These are phyloP conservation scores for Spondyliosoma cantharus DNA, from an alignment of 2,797 vertebrate genomes.

Conservation along the genomic window DNA sequence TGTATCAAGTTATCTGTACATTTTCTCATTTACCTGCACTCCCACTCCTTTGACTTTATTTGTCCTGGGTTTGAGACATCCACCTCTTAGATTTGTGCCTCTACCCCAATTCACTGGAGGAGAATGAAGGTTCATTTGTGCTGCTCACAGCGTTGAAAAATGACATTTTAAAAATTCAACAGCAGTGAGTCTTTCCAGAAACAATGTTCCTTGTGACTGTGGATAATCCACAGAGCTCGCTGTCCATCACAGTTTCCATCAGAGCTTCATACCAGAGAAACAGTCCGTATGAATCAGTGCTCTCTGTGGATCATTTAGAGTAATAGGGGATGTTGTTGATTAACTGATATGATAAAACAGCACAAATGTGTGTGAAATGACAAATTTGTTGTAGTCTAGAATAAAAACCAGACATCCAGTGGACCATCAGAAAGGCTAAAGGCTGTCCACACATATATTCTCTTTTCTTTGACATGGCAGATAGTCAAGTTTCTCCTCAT, in stretches of 20 bases:
- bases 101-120: neutral
- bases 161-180: constrained; percentile 46
- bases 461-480: constrained; percentile 61
- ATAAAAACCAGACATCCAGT: constrained; percentile 7
- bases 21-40: too few relatives aligned
- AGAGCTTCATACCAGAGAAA: neutral
- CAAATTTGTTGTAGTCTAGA: constrained; percentile 12
- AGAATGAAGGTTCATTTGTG: constrained; percentile 5
- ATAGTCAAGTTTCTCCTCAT: constrained; percentile 67
- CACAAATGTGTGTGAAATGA: too few relatives aligned
- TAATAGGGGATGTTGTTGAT: too few relatives aligned
- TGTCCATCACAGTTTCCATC: constrained; percentile 9
- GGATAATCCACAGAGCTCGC: constrained; percentile 1
- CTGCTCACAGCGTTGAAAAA: constrained; percentile 20
- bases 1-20: too few relatives aligned
- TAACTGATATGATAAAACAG: too few relatives aligned
- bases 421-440: constrained; percentile 46
- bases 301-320: neutral
- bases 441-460: constrained; percentile 20
- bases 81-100: constrained; percentile 1
- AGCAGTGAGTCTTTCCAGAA: constrained; percentile 28
- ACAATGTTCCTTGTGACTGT: constrained; percentile 11
- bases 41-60: neutral
- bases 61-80: neutral
- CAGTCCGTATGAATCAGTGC: neutral